Base-by-base conservation (phyloP, 2,797 vertebrate genomes). In the Notolepis coatsorum region DNA sequence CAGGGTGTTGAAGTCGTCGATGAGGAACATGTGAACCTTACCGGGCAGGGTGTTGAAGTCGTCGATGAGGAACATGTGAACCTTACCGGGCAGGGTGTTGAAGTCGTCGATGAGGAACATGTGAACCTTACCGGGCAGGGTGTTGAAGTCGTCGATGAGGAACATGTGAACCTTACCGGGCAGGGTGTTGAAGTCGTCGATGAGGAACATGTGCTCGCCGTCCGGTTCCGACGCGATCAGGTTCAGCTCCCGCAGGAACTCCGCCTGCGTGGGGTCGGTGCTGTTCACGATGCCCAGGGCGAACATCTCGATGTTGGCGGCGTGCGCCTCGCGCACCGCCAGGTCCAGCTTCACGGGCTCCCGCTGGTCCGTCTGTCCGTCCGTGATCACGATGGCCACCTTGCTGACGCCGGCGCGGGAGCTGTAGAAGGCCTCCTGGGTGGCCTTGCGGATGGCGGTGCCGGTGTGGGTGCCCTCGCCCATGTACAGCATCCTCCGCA, bases 221-320 rank as follows among this genome's bases (percentile, higher is more conserved):
- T 97, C 95, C 1, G 95, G 96, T 53, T 97, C 94, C 0, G 96
- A 97, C 2, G 95, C 96, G 18, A 97, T 97, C 65, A 96, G 89
- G 37, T 95, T 95, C 7, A 97, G 89, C 84, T 97, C 95, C 7
- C 65, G 84, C 63, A 95, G 81, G 73, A 97, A 97, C 72, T 96
- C 96, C 0, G 38, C 65, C 77, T 94, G 95, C 1, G 93, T 93
- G 0, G 93, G 89, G 72, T 97, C 95, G 0, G 94, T 92, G 1
- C 85, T 84, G 66, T 97, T 97, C 27, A 96, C 90, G 0, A 96
- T 96, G 31, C 95, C 96, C 79, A 97, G 87, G 0, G 96, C 95
- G 0, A 95, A 97, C 94, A 96, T 95, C 87, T 97, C 95, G 0
- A 96, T 93, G 61, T 96, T 97, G 42, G 95, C 93, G 0, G 95